A percentile compares a stretch with the other conserved stretches of the same genome.
phyloP scores from a whole-genome alignment of 2,797 vertebrate species.

The Mus spretus region DNA sequence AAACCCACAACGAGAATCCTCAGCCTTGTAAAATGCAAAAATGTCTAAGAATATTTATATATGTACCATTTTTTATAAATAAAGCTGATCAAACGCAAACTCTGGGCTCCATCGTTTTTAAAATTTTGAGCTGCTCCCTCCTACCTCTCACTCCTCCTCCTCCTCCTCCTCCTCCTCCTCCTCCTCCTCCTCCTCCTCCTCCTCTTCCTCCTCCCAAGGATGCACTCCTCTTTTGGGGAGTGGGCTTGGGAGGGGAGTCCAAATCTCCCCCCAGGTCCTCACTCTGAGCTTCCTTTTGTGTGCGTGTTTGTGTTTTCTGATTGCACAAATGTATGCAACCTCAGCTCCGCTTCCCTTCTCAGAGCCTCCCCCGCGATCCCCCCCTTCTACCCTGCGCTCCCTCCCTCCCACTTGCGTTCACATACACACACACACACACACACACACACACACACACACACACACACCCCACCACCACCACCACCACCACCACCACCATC shows the following conservation, averaged over 20 bases:
- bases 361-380: constrained; percentile 80
- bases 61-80: constrained; percentile 99
- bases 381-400: constrained; percentile 74
- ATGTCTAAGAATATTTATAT: constrained; percentile 99
- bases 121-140: constrained; percentile 1
- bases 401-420: constrained; percentile 72
- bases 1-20: constrained; percentile 89
- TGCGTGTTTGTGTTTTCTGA: constrained; percentile 92
- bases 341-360: constrained; percentile 89
- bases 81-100: constrained; percentile 96
- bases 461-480: no score
- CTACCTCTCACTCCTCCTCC: background rate
- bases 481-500: constrained; percentile 40
- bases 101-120: constrained; percentile 71
- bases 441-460: background rate
- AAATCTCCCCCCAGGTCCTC: constrained; percentile 48
- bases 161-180: no score
- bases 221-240: background rate
- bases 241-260: background rate
- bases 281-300: constrained; percentile 88
- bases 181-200: no score
- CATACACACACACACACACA: background rate
- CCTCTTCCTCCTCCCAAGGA: background rate
- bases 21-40: constrained; percentile 96
- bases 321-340: constrained; percentile 99